A percentile compares a stretch with the other conserved stretches of the same genome.
Evolutionary conservation across 2,113 vertebrate genomes (phyloP).

Genomic region (Leptodactylus fuscus): DNA sequence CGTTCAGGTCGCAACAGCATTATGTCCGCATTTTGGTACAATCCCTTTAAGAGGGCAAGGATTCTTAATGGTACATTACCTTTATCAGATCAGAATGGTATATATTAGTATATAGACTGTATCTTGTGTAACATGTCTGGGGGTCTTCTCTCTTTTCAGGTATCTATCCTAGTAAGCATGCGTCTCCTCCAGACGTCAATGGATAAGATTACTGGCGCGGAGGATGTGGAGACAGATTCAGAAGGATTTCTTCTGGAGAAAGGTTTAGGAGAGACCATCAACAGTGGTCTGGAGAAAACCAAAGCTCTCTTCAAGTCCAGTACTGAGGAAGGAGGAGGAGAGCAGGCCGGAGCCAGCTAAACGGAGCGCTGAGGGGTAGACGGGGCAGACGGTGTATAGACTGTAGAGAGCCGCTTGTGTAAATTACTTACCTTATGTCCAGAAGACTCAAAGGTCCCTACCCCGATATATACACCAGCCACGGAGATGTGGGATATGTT

Average conservation of each 20-base stretch:
- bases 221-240: conserved; percentile 75
- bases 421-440: not conserved
- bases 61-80: not conserved
- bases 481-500: not conserved
- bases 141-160: conserved; percentile 65
- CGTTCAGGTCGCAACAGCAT: too few relatives aligned
- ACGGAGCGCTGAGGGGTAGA: not conserved
- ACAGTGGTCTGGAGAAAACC: conserved; percentile 62
- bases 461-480: not conserved
- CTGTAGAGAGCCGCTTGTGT: conserved; percentile 28
- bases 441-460: not conserved
- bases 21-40: too few relatives aligned
- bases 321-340: conserved; percentile 21
- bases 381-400: not conserved
- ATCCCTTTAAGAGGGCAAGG: too few relatives aligned
- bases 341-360: not conserved
- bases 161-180: conserved; percentile 77
- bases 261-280: conserved; percentile 77
- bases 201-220: conserved; percentile 75
- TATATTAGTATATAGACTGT: not conserved
- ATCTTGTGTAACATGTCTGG: not conserved
- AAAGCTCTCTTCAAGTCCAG: conserved; percentile 46
- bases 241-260: conserved; percentile 83
- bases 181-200: conserved; percentile 83
- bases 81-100: not conserved